phyloP scores from a whole-genome alignment of 2,797 vertebrate genomes.

The Leptatherina wallacei region DNA sequence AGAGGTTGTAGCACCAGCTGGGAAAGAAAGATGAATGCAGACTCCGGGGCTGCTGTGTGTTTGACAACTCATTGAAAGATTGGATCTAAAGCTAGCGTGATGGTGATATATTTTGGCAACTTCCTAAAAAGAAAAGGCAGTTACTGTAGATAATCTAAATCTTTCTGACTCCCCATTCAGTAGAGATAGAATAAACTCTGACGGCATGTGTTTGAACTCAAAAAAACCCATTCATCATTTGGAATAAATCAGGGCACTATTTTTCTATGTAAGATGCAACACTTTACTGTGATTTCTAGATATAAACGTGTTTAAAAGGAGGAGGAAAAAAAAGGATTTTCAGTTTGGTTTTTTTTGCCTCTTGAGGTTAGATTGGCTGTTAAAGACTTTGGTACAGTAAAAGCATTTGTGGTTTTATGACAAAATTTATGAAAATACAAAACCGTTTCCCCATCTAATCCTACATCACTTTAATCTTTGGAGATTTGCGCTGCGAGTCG shows the following conservation, averaged over 20 bases:
- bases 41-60: constrained; percentile 30
- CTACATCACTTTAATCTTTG: constrained; percentile 40
- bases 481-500: constrained; percentile 19
- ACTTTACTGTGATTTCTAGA: neutral
- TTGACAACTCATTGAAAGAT: constrained; percentile 56
- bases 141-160: constrained; percentile 45
- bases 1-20: constrained; percentile 47
- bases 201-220: neutral
- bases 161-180: constrained; percentile 31
- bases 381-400: constrained; percentile 26
- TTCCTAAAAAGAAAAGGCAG: constrained; percentile 52
- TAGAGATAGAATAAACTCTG: constrained; percentile 29
- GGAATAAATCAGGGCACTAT: constrained; percentile 20
- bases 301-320: neutral
- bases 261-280: constrained; percentile 25
- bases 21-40: constrained; percentile 50
- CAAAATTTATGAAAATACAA: constrained; percentile 41
- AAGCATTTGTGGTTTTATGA: constrained; percentile 42
- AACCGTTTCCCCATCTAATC: constrained; percentile 41
- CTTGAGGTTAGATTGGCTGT: constrained; percentile 31
- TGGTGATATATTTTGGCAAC: constrained; percentile 40
- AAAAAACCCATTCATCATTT: constrained; percentile 23
- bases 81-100: constrained; percentile 43
- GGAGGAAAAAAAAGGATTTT: constrained; percentile 8
- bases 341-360: constrained; percentile 8